Evolutionary conservation across 2,113 vertebrate species (phyloP).

Genomic region (Semnopithecus entellus): DNA sequence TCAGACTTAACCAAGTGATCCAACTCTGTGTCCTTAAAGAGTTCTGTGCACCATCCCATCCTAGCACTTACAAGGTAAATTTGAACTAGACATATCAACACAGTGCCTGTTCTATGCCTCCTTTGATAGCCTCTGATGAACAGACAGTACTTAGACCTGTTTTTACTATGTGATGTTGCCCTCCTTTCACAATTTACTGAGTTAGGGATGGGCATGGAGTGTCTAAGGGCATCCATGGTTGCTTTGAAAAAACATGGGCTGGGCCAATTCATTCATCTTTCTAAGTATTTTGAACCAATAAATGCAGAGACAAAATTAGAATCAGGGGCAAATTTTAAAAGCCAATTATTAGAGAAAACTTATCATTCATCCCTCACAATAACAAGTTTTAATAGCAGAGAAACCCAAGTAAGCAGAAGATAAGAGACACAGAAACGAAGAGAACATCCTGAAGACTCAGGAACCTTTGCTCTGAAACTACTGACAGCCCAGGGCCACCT

Average conservation of each 20-base stretch:
- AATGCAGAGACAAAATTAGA: slow-evolving; percentile 15
- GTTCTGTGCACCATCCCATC: neutral
- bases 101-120: neutral
- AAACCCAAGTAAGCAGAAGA: neutral
- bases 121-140: neutral
- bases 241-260: neutral
- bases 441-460: neutral
- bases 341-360: neutral
- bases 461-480: neutral
- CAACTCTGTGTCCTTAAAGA: neutral
- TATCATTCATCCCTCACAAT: neutral
- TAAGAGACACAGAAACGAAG: neutral
- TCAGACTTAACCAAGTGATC: neutral
- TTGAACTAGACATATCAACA: neutral
- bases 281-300: neutral
- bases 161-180: neutral
- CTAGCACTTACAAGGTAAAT: neutral
- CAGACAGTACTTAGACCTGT: neutral
- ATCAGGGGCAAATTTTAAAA: neutral
- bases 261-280: neutral
- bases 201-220: neutral
- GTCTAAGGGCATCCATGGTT: neutral
- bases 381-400: neutral
- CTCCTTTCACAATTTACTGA: neutral
- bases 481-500: neutral